Percentiles rank a stretch among this genome's conserved stretches.
phyloP scores from a whole-genome alignment of 2,797 vertebrate genomes.

The Mareca strepera region DNA sequence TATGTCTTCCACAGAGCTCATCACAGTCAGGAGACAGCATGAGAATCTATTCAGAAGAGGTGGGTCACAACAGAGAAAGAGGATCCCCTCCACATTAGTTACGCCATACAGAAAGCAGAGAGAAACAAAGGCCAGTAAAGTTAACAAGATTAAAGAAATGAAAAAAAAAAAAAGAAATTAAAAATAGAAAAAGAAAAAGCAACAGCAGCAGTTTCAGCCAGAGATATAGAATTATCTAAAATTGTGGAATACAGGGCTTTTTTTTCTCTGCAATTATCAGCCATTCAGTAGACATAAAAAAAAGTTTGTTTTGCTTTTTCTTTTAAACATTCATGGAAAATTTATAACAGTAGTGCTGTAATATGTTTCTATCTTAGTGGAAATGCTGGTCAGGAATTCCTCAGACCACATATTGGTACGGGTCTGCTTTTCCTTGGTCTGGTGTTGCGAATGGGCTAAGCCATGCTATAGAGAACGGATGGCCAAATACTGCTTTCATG shows the following conservation, averaged over 20 bases:
- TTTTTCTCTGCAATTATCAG: constrained; percentile 79
- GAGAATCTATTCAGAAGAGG: constrained; percentile 34
- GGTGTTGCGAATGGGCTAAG: constrained; percentile 93
- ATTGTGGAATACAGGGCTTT: constrained; percentile 67
- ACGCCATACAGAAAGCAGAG: constrained; percentile 76
- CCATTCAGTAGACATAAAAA: constrained; percentile 73
- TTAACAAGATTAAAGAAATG: constrained; percentile 24
- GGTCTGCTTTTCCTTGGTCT: constrained; percentile 94
- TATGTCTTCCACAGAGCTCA: constrained; percentile 58
- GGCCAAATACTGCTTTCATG: constrained; percentile 97
- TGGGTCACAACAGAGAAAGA: constrained; percentile 45
- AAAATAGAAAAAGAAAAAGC: neutral
- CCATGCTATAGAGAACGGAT: constrained; percentile 96
- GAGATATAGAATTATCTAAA: constrained; percentile 71
- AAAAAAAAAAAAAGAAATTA: neutral
- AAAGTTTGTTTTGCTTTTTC: constrained; percentile 69
- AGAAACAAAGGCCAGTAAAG: constrained; percentile 77
- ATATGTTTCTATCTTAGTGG: constrained; percentile 72
- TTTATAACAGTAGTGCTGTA: constrained; percentile 70
- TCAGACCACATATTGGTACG: constrained; percentile 98
- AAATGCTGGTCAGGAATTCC: constrained; percentile 75
- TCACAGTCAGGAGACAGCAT: constrained; percentile 40
- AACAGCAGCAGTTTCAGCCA: constrained; percentile 69
- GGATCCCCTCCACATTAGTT: constrained; percentile 71
- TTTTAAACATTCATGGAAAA: constrained; percentile 80